Percentiles rank a stretch among this genome's conserved stretches.
Conservation (phyloP, 2,797 vertebrate species). For the Acridotheres tristis region DNA sequence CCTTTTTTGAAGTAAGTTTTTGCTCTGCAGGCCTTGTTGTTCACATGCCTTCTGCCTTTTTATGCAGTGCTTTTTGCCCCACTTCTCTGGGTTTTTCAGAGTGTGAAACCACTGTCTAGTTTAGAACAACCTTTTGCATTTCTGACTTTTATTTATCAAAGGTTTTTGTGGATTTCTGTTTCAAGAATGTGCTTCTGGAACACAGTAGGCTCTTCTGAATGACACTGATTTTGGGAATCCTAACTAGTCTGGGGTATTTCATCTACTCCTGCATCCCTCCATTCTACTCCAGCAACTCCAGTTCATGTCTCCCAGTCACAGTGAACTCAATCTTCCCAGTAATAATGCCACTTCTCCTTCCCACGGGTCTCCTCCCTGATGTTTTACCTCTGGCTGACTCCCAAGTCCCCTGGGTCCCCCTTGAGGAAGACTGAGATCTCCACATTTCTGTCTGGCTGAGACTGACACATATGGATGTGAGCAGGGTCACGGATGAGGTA, state of each 20-base stretch:
- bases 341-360: background rate
- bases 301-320: background rate
- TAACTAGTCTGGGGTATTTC: background rate
- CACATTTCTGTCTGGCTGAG: background rate
- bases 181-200: background rate
- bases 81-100: background rate
- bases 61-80: background rate
- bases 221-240: background rate
- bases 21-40: background rate
- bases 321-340: background rate
- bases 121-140: background rate
- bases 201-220: background rate
- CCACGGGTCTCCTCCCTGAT: background rate
- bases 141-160: background rate
- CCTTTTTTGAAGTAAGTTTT: background rate
- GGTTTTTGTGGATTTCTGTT: background rate
- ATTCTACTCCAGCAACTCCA: background rate
- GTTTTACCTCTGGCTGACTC: background rate
- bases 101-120: background rate
- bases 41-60: background rate
- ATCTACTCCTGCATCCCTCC: background rate
- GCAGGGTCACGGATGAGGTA: background rate
- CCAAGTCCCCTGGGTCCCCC: background rate
- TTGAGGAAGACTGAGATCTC: background rate
- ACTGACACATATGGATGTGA: fast-evolving